Base-by-base conservation (phyloP, 1,140 invertebrate genomes). In the Diploscapter pachys region DNA sequence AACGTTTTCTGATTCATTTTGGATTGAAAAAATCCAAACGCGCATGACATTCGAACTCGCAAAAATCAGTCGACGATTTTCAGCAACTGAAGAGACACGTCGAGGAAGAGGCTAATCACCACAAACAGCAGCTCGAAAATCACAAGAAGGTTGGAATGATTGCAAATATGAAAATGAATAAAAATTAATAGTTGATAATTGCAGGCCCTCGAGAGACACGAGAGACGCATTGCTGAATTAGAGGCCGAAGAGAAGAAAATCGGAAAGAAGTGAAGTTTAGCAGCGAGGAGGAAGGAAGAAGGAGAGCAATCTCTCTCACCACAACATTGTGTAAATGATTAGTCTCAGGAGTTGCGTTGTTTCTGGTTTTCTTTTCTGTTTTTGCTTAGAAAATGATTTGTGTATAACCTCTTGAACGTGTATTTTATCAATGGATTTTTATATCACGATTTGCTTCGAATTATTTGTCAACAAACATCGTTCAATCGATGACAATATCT, bases 61-160 rank as follows among this genome's bases (percentile, higher is more conserved):
- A 68, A 2, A 55, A 68, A 68, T 5, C 48, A 6, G 11, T 68
- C 52, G 48, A 52, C 49, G 5, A 52, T 5, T 68, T 52, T 6
- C 48, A 48, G 6, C 48, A 68, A 52, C 76, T 79, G 54, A 80
- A 80, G 73, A 66, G 76, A 48, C 11, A 53, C 66, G 6, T 68
- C 6, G 66, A 50, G 48, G 66, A 68, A 2, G 51, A 68, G 66
- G 50, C 51, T 2, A 8, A 65, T 1, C 63, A 65, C 31, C 63
- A 65, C 63, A 65, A 65, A 50, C 9, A 65, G 1, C 63, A 31
- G 1, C 13, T 65, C 13, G 8, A 65, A 31, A 13, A 31, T 8
- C 31, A 79, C 48, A 3, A 79, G 63, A 64, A 78, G 66, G 76
- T 78, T 50, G 11, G 51, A 4, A 5, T 6, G 9, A 61, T 61